Percentiles rank a stretch among this genome's conserved stretches.
Conservation (phyloP, 2,888 invertebrate genomes). For the Catocala fraxini region DNA sequence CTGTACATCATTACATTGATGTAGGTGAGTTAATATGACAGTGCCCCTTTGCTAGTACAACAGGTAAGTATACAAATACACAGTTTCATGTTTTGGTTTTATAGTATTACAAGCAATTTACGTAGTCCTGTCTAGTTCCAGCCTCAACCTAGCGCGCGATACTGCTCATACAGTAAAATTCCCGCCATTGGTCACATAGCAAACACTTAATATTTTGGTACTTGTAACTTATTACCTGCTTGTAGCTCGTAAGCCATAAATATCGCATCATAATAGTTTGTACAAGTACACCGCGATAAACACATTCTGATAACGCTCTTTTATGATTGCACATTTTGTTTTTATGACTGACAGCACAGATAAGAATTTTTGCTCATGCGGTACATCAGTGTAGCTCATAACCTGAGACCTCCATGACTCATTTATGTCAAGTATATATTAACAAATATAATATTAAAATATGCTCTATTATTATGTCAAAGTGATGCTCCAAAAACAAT, state of each 20-base stretch:
- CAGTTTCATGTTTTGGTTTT: not conserved
- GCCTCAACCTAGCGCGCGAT: too few relatives aligned
- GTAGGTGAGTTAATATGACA: slow-evolving; percentile 64
- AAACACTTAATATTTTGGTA: slow-evolving; percentile 2
- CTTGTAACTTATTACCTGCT: slow-evolving; percentile 9
- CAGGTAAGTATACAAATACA: slow-evolving; percentile 29
- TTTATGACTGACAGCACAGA: slow-evolving; percentile 26
- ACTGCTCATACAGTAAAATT: not conserved
- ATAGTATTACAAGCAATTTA: not conserved
- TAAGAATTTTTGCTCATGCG: slow-evolving; percentile 16
- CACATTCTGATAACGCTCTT: slow-evolving; percentile 43
- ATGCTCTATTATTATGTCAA: slow-evolving; percentile 4
- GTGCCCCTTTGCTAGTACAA: slow-evolving; percentile 12
- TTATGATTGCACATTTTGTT: slow-evolving; percentile 37
- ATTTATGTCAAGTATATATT: not conserved
- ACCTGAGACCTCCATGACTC: not conserved
- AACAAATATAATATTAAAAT: not conserved
- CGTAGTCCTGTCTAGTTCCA: too few relatives aligned
- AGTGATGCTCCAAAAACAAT: slow-evolving; percentile 21
- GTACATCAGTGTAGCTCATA: slow-evolving; percentile 8
- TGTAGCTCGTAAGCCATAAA: slow-evolving; percentile 25
- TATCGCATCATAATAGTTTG: slow-evolving; percentile 25
- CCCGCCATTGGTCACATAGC: not conserved
- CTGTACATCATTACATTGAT: slow-evolving; percentile 51
- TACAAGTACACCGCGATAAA: slow-evolving; percentile 34